Percentiles rank a stretch among this genome's conserved stretches.
These are phyloP conservation scores for Lordiphosa clarofinis DNA, from an alignment of 1,140 invertebrate species.

Conservation along the genomic window DNA sequence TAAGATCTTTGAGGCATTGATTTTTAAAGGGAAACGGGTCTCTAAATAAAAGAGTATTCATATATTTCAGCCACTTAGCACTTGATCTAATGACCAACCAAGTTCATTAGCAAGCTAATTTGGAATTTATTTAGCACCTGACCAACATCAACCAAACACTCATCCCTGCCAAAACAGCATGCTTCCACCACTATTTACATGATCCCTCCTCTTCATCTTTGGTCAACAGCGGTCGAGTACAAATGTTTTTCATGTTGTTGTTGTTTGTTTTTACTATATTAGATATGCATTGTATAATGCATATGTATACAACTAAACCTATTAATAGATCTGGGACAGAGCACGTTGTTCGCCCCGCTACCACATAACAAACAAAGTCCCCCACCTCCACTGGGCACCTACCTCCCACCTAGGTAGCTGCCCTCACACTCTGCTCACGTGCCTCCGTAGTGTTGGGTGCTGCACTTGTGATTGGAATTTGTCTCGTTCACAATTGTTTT, in stretches of 20 bases:
- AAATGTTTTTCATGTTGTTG: conserved; percentile 7
- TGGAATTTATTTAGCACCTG: conserved; percentile 37
- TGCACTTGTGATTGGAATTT: conserved; percentile 48
- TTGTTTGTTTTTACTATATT: conserved; percentile 14
- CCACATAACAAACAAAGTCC: too few species aligned
- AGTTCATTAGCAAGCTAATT: conserved; percentile 30
- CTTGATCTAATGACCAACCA: conserved; percentile 28
- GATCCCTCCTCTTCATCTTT: not conserved
- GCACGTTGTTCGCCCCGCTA: conserved; percentile 37
- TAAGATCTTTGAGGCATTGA: too few species aligned
- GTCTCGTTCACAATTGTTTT: conserved; percentile 53
- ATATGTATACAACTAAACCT: conserved; percentile 7
- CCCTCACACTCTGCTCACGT: not conserved
- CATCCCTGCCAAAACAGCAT: not conserved
- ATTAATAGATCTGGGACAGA: conserved; percentile 26
- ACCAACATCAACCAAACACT: conserved; percentile 1
- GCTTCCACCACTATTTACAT: not conserved
- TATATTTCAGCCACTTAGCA: conserved; percentile 15
- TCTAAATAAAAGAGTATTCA: too few species aligned
- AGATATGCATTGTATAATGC: conserved; percentile 47
- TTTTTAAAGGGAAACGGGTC: too few species aligned
- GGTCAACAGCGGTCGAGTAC: not conserved
- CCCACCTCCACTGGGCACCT: not conserved
- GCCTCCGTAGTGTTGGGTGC: conserved; percentile 8
- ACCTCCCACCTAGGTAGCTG: not conserved